Conservation (phyloP, 2,113 vertebrate species). For the Eurystomus gularis region DNA sequence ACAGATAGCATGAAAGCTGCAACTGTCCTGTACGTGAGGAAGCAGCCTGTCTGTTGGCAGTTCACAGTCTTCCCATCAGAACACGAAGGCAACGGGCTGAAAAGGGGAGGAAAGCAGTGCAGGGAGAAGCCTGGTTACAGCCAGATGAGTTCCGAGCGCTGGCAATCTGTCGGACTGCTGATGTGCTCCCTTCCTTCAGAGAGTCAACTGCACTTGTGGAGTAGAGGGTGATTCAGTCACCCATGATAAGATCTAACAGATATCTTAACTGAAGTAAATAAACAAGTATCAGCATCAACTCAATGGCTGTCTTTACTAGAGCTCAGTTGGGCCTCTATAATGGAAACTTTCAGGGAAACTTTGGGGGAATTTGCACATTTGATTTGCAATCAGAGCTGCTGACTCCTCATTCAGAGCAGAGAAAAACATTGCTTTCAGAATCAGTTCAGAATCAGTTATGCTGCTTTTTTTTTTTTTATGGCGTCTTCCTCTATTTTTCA, state of each 20-base stretch:
- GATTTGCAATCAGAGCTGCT: constrained; percentile 21
- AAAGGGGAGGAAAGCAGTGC: background rate
- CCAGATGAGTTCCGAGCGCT: background rate
- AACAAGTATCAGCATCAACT: background rate
- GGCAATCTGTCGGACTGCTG: background rate
- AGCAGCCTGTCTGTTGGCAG: background rate
- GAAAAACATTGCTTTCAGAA: background rate
- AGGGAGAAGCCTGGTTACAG: background rate
- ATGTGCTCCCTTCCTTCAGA: background rate
- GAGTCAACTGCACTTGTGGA: background rate
- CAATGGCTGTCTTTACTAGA: background rate
- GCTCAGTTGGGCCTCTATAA: background rate
- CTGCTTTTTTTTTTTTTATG: background rate
- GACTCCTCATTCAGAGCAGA: background rate
- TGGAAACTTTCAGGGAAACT: constrained; percentile 39
- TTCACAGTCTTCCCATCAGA: background rate
- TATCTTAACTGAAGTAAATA: background rate
- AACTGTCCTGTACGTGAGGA: background rate
- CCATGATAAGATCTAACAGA: background rate
- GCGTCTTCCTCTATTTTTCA: background rate
- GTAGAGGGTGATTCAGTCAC: background rate
- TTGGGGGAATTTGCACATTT: constrained; percentile 1
- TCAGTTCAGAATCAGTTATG: background rate
- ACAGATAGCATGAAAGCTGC: background rate
- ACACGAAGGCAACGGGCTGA: background rate